Percentiles rank a stretch among this genome's conserved stretches.
phyloP scores from a whole-genome alignment of 2,888 invertebrate genomes.

The Glaucopsyche alexis region DNA sequence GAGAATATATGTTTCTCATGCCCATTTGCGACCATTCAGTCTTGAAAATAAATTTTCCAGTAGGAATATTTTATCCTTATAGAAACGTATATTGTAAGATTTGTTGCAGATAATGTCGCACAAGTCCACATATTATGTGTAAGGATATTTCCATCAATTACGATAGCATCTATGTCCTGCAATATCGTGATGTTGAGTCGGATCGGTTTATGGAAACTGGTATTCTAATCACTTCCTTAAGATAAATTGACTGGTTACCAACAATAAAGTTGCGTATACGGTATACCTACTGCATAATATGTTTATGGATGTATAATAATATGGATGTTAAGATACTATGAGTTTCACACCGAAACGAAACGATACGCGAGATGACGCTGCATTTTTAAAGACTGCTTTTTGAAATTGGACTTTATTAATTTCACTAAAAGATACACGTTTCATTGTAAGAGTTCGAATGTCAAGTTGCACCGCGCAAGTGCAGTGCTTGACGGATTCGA shows the following conservation, averaged over 20 bases:
- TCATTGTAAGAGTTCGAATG: too few species aligned
- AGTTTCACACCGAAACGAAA: too few species aligned
- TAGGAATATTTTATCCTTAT: background rate
- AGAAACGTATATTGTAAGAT: background rate
- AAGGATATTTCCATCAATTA: background rate
- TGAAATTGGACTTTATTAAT: too few species aligned
- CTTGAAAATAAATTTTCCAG: too few species aligned
- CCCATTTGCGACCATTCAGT: too few species aligned
- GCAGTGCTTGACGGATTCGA: too few species aligned
- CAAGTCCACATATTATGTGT: slow-evolving; percentile 5
- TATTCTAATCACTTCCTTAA: slow-evolving; percentile 17
- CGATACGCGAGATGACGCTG: too few species aligned
- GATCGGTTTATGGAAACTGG: slow-evolving; percentile 7
- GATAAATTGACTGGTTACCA: background rate
- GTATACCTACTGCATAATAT: background rate
- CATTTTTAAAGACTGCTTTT: too few species aligned
- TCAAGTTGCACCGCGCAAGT: too few species aligned
- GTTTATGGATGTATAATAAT: background rate
- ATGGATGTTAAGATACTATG: background rate
- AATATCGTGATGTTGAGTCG: background rate
- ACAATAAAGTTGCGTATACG: background rate
- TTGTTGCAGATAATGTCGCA: background rate
- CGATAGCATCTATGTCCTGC: background rate
- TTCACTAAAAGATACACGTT: too few species aligned
- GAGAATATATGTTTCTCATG: too few species aligned